Base-by-base conservation (phyloP, 2,888 invertebrate species). In the Cryptus armator region DNA sequence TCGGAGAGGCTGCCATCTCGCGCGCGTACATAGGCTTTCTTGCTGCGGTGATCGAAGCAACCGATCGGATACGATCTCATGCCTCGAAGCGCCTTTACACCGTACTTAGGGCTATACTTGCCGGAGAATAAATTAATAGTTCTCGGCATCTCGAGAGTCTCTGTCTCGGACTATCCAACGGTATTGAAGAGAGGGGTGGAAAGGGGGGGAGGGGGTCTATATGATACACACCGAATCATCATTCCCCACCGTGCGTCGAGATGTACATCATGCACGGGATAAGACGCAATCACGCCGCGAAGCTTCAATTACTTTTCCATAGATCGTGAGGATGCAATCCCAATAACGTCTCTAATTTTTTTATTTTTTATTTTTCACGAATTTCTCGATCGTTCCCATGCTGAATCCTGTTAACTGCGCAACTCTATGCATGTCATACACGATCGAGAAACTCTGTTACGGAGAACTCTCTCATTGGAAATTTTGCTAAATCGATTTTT, bases 51-150 rank as follows among this genome's bases (percentile, higher is more conserved):
- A 91, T 90, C 92, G 90, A 89, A 87, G 88, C 89, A 87, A 84
- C 88, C 88, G 90, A 90, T 91, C 91, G 89, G 89, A 88, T 88
- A 86, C 87, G 86, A 89, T 90, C 89, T 91, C 89, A 89, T 92
- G 90, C 90, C 92, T 91, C 88, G 87, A 85, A 91, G 92, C 91
- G 89, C 89, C 89, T 91, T 91, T 89, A 91, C 91, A 92, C 92
- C 92, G 91, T 92, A 92, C 92, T 93, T 93, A 93, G 90, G 88
- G 87, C 76, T 87, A 88, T 89, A 90, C 91, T 91, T 91, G 89
- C 88, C 88, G 86, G 88, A 88, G 91, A 92, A 93, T 93, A 92
- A 92, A 92, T 92, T 92, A 92, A 92, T 92, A 92, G 92, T 90
- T 90, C 90, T 88, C 85, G 89, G 85, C 81, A 79, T 82, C 81